Percentiles rank a stretch among this genome's conserved stretches.
These are phyloP conservation scores for Bagarius yarrelli DNA, from an alignment of 2,113 vertebrate species.

Conservation along the genomic window DNA sequence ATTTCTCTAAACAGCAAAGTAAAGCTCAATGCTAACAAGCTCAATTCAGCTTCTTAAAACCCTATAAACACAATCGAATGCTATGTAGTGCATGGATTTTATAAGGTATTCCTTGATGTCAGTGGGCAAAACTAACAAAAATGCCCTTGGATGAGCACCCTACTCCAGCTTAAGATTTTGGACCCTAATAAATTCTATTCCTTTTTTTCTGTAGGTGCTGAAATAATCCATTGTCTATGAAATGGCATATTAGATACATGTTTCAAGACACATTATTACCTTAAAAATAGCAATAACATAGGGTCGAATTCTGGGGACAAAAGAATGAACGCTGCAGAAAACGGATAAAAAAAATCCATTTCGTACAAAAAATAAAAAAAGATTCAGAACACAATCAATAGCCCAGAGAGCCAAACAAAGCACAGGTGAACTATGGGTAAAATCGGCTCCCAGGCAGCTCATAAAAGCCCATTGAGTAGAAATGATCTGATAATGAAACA, in stretches of 20 bases:
- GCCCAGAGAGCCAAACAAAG: constrained; percentile 14
- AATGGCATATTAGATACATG: no score
- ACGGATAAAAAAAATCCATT: not conserved
- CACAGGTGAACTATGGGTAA: constrained; percentile 35
- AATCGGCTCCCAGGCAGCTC: constrained; percentile 21
- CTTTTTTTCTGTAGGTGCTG: no score
- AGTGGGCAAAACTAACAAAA: no score
- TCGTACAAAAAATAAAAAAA: not conserved
- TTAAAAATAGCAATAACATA: no score
- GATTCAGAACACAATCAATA: constrained; percentile 16
- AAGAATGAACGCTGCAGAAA: no score
- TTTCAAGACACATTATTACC: no score
- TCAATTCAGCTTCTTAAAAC: not conserved
- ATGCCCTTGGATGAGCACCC: no score
- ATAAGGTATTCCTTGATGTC: no score
- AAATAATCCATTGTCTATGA: no score
- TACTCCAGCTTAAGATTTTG: no score
- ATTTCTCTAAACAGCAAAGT: not conserved
- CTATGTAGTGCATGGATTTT: not conserved
- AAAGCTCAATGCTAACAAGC: not conserved
- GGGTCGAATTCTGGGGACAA: no score
- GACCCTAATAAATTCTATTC: no score
- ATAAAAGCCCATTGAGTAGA: constrained; percentile 40
- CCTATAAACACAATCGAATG: not conserved
- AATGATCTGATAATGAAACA: constrained; percentile 45